Base-by-base conservation (phyloP, 2,797 vertebrate species). In the Orientallactaga sibirica region DNA sequence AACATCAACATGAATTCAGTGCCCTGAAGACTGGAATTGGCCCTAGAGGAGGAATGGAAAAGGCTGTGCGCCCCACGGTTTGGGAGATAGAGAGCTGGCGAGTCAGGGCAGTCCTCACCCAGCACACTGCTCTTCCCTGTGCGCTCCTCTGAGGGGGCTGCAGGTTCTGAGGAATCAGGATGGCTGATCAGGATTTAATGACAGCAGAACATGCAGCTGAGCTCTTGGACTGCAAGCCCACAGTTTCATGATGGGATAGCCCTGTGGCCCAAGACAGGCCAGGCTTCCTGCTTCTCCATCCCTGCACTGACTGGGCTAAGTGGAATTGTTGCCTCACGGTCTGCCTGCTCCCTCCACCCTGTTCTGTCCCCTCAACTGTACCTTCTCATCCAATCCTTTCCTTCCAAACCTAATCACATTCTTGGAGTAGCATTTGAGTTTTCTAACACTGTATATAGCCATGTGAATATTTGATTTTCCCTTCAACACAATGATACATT, bases 241-340 rank as follows among this genome's bases (percentile, higher is more conserved):
- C 55, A 11, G 41, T 37, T n/a, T 77, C 55, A 25, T 12, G 81
- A n/a, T 18, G 1, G 0, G 37, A 37, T 37, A 74, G 55, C 48
- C 24, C 1, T 0, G 25, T 48, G 15, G 41, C 52, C 6, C 27
- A 27, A 6, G 29, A 27, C 27, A 52, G 3, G 7, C 19, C 58
- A 18, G 0, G 4, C 8, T 33, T 73, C 16, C 6, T 0, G 24
- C 2, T 16, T 3, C 18, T 9, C n/a, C 3, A 0, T 12, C 27
- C 33, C 68, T 29, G 11, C 3, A 1, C 48, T 22, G 24, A 48
- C 5, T 29, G 4, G 22, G 29, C 77, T 66, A 33, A 16, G 5
- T 11, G 14, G 37, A 20, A 37, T 12, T 18, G 18, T 14, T 76
- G 0, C 5, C 4, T 66, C 73, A 29, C 5, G 6, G 29, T 24